A percentile compares a stretch with the other conserved stretches of the same genome.
These are phyloP conservation scores for Colaptes auratus DNA, from an alignment of 2,113 vertebrate species.

Conservation along the genomic window DNA sequence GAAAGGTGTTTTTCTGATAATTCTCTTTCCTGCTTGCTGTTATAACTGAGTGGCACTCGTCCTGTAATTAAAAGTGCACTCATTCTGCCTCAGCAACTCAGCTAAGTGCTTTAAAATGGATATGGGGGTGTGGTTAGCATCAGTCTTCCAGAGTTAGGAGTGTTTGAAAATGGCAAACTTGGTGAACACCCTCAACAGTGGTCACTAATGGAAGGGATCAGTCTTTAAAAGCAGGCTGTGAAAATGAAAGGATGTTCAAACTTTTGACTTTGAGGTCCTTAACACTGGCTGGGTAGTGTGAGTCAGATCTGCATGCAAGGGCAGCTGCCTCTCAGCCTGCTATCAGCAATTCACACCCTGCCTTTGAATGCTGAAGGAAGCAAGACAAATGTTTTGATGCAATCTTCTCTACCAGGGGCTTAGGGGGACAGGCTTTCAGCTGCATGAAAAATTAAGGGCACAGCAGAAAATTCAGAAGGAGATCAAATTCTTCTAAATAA, in stretches of 20 bases:
- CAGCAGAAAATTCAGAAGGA: not conserved
- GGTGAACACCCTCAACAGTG: not conserved
- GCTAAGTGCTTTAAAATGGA: not conserved
- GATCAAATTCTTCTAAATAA: not conserved
- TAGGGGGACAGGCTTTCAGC: not conserved
- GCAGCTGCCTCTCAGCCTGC: not conserved
- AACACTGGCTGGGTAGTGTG: not conserved
- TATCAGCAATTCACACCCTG: not conserved
- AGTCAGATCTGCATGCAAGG: slow-evolving; percentile 9
- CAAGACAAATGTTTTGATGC: slow-evolving; percentile 32
- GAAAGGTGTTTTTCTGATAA: not conserved
- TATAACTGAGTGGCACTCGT: not conserved
- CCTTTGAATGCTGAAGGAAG: not conserved
- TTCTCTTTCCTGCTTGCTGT: not conserved
- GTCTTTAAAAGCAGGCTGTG: not conserved
- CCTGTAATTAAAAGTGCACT: not conserved
- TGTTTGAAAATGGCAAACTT: not conserved
- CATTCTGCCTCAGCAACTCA: not conserved
- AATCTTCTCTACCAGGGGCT: not conserved
- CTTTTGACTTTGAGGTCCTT: not conserved
- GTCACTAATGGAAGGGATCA: not conserved
- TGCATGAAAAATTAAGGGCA: not conserved
- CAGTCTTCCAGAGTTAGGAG: not conserved
- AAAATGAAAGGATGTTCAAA: not conserved
- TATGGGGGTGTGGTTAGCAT: not conserved